phyloP scores from a whole-genome alignment of 1,140 invertebrate genomes.

The Cylas formicarius region DNA sequence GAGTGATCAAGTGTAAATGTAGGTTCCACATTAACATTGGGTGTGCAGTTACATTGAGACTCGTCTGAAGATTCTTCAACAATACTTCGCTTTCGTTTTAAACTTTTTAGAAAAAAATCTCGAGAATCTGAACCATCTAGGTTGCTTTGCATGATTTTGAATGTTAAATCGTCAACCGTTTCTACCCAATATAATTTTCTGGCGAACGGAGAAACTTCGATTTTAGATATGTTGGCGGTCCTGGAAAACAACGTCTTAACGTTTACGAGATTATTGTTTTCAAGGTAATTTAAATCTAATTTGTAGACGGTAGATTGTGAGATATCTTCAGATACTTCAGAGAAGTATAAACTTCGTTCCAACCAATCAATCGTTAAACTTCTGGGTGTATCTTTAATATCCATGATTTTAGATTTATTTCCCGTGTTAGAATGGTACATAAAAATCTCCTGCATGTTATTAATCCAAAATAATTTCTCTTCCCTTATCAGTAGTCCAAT shows the following conservation, averaged over 20 bases:
- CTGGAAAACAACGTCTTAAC: constrained; percentile 46
- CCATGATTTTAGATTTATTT: constrained; percentile 54
- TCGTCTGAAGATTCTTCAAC: constrained; percentile 13
- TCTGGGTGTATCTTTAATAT: constrained; percentile 57
- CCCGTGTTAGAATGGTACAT: constrained; percentile 49
- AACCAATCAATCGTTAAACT: constrained; percentile 82
- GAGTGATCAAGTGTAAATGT: constrained; percentile 61
- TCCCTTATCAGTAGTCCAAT: constrained; percentile 59
- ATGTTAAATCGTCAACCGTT: constrained; percentile 45
- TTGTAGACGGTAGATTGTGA: constrained; percentile 47
- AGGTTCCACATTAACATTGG: constrained; percentile 50
- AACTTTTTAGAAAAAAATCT: constrained; percentile 53
- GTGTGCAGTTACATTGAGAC: constrained; percentile 50
- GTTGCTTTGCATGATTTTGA: constrained; percentile 56
- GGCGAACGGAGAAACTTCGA: constrained; percentile 65
- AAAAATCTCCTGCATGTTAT: constrained; percentile 70
- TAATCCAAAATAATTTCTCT: constrained; percentile 74
- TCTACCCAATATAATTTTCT: constrained; percentile 71
- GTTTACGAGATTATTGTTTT: constrained; percentile 41
- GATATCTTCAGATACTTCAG: constrained; percentile 51
- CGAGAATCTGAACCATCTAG: constrained; percentile 49
- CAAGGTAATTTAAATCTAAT: constrained; percentile 50
- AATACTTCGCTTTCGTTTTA: constrained; percentile 11
- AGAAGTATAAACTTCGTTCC: constrained; percentile 71
- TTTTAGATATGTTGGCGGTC: constrained; percentile 49